A percentile compares a stretch with the other conserved stretches of the same genome.
Conservation (phyloP, 2,113 vertebrate genomes). For the Passerina amoena region DNA sequence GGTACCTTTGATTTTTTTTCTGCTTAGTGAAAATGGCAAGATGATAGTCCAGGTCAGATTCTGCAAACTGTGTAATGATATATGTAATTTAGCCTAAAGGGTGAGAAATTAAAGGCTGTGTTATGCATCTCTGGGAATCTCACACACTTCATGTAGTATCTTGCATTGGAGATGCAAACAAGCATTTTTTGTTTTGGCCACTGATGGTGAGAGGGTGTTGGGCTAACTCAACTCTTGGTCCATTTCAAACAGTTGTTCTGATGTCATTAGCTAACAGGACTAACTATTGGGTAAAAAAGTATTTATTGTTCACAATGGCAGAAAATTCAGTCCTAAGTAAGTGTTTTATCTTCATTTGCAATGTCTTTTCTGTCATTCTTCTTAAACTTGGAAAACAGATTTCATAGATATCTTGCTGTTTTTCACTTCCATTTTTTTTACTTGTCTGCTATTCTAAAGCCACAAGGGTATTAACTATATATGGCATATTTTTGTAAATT, state of each 20-base stretch:
- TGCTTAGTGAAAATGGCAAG: neutral
- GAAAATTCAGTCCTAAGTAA: neutral
- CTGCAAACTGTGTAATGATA: neutral
- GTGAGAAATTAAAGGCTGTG: neutral
- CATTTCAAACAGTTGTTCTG: neutral
- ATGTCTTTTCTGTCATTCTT: neutral
- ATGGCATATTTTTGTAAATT: neutral
- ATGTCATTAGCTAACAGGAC: neutral
- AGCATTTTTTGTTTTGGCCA: neutral
- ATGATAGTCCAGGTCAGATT: neutral
- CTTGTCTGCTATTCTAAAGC: neutral
- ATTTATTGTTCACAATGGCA: neutral
- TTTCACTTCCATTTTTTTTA: neutral
- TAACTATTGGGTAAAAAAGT: neutral
- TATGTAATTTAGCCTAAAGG: neutral
- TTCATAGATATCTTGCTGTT: neutral
- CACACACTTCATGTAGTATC: neutral
- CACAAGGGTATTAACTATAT: constrained; percentile 11
- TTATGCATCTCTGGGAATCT: neutral
- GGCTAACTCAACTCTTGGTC: neutral
- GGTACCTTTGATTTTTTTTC: neutral
- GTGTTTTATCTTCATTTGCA: neutral
- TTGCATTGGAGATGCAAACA: neutral
- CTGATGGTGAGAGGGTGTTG: neutral
- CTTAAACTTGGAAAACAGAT: neutral